phyloP scores from a whole-genome alignment of 2,888 invertebrate species.

The Brachyptera risi region DNA sequence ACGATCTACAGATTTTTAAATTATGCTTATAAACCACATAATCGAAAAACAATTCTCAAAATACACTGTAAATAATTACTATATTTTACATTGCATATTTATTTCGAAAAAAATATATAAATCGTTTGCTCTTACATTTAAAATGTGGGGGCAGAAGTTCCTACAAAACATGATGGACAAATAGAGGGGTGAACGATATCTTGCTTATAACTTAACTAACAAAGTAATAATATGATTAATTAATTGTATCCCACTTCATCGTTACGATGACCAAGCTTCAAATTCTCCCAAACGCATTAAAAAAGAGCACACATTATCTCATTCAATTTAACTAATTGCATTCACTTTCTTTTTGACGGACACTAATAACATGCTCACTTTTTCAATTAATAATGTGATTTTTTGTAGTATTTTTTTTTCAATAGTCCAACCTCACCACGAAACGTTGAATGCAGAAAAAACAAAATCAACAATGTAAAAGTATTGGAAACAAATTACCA shows the following conservation, averaged over 20 bases:
- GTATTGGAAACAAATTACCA: neutral
- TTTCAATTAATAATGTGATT: neutral
- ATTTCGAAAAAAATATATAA: neutral
- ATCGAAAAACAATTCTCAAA: neutral
- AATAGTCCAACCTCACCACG: neutral
- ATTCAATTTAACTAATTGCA: neutral
- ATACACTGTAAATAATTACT: neutral
- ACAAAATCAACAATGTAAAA: too few species aligned
- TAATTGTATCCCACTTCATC: neutral
- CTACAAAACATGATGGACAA: neutral
- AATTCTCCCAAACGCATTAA: neutral
- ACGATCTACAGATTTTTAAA: neutral
- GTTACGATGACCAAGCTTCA: neutral
- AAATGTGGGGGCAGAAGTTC: neutral
- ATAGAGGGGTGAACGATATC: neutral
- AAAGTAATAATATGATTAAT: neutral
- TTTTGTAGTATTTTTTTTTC: neutral
- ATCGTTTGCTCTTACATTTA: neutral
- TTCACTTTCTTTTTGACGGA: neutral
- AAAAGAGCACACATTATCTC: neutral
- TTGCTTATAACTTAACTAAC: neutral
- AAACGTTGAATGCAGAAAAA: too few species aligned
- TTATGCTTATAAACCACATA: constrained; percentile 4
- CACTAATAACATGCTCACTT: neutral
- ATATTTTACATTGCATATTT: neutral